A percentile compares a stretch with the other conserved stretches of the same genome.
These are phyloP conservation scores for Xestia sexstrigata DNA, from an alignment of 2,888 invertebrate species.

Conservation along the genomic window DNA sequence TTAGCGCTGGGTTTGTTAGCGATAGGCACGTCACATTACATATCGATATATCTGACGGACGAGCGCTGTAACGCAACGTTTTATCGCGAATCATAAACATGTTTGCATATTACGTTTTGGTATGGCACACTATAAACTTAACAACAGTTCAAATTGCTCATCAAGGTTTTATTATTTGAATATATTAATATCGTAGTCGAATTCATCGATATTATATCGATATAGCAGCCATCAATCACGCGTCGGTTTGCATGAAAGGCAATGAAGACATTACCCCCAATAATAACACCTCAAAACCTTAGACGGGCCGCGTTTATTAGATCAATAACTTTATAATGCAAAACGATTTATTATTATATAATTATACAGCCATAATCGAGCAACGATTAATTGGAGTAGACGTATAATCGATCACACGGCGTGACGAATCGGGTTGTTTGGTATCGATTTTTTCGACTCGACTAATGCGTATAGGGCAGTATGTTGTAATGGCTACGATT, in stretches of 20 bases:
- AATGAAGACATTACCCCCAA: slow-evolving; percentile 84
- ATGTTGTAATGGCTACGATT: slow-evolving; percentile 73
- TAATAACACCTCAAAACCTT: slow-evolving; percentile 80
- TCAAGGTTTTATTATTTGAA: slow-evolving; percentile 72
- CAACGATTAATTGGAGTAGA: slow-evolving; percentile 84
- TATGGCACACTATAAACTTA: slow-evolving; percentile 67
- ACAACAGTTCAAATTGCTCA: slow-evolving; percentile 66
- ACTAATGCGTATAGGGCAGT: slow-evolving; percentile 72
- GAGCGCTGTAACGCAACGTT: slow-evolving; percentile 45
- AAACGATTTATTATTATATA: slow-evolving; percentile 85
- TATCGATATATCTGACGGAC: slow-evolving; percentile 63
- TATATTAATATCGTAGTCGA: slow-evolving; percentile 74
- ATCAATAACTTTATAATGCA: slow-evolving; percentile 86
- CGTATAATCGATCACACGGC: slow-evolving; percentile 81
- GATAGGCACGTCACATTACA: slow-evolving; percentile 64
- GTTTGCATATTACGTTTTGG: slow-evolving; percentile 61
- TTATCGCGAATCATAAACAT: slow-evolving; percentile 60
- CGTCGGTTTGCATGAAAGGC: slow-evolving; percentile 74
- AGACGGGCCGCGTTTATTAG: slow-evolving; percentile 84
- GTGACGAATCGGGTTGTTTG: slow-evolving; percentile 79
- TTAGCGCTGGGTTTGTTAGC: slow-evolving; percentile 73
- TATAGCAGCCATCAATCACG: slow-evolving; percentile 76
- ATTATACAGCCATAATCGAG: slow-evolving; percentile 81
- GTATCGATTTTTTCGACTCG: slow-evolving; percentile 67
- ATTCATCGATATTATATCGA: slow-evolving; percentile 78